Evolutionary conservation across 2,888 invertebrate genomes (phyloP).

Genomic region (Drosophila nigricruria): DNA sequence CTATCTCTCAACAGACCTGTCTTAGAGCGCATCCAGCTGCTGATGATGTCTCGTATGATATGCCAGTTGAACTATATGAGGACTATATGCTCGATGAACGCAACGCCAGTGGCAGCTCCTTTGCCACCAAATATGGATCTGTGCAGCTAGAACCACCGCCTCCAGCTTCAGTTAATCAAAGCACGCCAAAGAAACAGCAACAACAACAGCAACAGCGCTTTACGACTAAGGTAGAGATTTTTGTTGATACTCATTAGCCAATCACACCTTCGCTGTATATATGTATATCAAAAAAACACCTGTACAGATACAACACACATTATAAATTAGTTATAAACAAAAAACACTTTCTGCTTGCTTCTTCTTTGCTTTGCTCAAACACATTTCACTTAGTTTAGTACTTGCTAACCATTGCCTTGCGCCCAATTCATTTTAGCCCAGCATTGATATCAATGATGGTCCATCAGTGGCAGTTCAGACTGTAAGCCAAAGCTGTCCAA

Average conservation of each 20-base stretch:
- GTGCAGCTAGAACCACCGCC: slow-evolving; percentile 66
- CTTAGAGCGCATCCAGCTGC: slow-evolving; percentile 6
- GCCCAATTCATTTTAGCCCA: slow-evolving; percentile 60
- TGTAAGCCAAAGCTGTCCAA: slow-evolving; percentile 70
- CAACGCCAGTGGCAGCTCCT: slow-evolving; percentile 49
- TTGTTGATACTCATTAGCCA: slow-evolving; percentile 81
- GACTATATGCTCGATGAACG: slow-evolving; percentile 46
- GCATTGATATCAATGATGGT: slow-evolving; percentile 61
- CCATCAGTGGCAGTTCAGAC: slow-evolving; percentile 33
- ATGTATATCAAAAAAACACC: slow-evolving; percentile 28
- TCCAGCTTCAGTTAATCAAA: slow-evolving; percentile 75
- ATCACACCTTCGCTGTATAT: slow-evolving; percentile 33
- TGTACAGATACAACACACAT: slow-evolving; percentile 54
- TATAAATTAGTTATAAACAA: slow-evolving; percentile 29
- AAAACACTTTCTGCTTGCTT: slow-evolving; percentile 8
- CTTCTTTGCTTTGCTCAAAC: slow-evolving; percentile 18
- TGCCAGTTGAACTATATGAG: slow-evolving; percentile 68
- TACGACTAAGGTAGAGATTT: slow-evolving; percentile 84
- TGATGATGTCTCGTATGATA: slow-evolving; percentile 77
- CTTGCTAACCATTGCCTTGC: slow-evolving; percentile 44
- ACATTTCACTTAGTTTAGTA: slow-evolving; percentile 7
- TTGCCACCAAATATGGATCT: slow-evolving; percentile 60
- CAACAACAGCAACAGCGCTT: slow-evolving; percentile 59
- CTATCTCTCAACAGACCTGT: slow-evolving; percentile 35
- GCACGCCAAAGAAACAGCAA: slow-evolving; percentile 79